Percentiles rank a stretch among this genome's conserved stretches.
Evolutionary conservation across 92 coral and sea anemone genomes (phyloP).

Genomic region (Pocillopora meandrina): DNA sequence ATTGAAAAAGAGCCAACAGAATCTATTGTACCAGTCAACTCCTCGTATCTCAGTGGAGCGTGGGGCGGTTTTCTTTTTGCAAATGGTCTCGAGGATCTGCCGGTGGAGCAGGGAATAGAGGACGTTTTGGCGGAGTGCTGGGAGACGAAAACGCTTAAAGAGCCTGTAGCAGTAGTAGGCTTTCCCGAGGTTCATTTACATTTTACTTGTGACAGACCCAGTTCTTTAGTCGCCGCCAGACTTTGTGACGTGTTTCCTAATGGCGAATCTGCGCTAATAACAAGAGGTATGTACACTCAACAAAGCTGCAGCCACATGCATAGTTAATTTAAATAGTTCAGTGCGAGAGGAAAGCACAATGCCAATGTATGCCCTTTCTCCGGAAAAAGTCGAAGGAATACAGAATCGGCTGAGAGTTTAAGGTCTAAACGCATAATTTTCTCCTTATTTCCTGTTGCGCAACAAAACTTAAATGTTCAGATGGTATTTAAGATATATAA

Average conservation of each 20-base stretch:
- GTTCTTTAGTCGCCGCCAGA: slow-evolving; percentile 60
- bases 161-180: slow-evolving; percentile 65
- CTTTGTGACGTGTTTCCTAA: slow-evolving; percentile 80
- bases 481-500: too few relatives aligned
- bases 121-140: slow-evolving; percentile 70
- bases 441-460: too few relatives aligned
- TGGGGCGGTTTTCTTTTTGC: slow-evolving; percentile 47
- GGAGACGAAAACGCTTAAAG: slow-evolving; percentile 58
- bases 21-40: slow-evolving; percentile 20
- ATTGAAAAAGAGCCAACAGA: not conserved
- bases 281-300: slow-evolving; percentile 54
- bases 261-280: slow-evolving; percentile 69
- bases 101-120: slow-evolving; percentile 70
- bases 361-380: too few relatives aligned
- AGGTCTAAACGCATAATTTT: too few relatives aligned
- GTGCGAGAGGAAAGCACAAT: not conserved
- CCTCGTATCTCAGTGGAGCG: slow-evolving; percentile 55
- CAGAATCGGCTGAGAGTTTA: too few relatives aligned
- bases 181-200: slow-evolving; percentile 59
- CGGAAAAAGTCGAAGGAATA: too few relatives aligned
- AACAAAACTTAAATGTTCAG: too few relatives aligned
- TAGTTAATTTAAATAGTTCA: not conserved
- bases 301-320: not conserved
- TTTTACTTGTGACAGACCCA: slow-evolving; percentile 66
- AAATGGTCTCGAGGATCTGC: slow-evolving; percentile 43